Evolutionary conservation across 1,140 invertebrate genomes (phyloP).

Genomic region (Triops longicaudatus): DNA sequence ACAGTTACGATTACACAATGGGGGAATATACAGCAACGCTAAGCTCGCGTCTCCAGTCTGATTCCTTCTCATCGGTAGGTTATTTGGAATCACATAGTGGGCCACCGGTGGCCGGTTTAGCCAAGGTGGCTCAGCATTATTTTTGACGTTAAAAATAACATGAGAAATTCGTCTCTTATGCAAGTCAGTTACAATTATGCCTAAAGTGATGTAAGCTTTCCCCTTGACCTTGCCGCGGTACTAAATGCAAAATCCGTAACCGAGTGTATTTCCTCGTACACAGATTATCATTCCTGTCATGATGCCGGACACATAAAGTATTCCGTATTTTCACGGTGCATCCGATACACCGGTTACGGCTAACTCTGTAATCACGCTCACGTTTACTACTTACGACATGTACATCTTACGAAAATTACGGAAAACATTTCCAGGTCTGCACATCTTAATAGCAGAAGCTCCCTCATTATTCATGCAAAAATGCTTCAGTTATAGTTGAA

Average conservation of each 20-base stretch:
- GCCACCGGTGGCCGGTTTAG: too few relatives aligned
- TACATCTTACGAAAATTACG: neutral
- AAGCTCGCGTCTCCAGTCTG: too few relatives aligned
- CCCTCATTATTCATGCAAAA: neutral
- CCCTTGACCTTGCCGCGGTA: conserved; percentile 5
- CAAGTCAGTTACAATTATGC: neutral
- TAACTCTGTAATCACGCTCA: conserved; percentile 1
- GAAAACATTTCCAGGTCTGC: neutral
- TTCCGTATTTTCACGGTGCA: neutral
- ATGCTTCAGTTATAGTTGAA: too few relatives aligned
- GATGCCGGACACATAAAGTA: neutral
- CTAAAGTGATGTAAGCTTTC: neutral
- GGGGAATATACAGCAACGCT: too few relatives aligned
- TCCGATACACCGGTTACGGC: conserved; percentile 4
- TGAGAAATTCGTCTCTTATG: neutral
- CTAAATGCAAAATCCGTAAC: neutral
- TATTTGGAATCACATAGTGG: too few relatives aligned
- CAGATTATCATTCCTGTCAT: neutral
- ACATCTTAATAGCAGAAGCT: neutral
- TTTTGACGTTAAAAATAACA: too few relatives aligned
- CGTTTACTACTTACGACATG: neutral
- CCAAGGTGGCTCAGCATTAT: too few relatives aligned
- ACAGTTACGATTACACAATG: too few relatives aligned
- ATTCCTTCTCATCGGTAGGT: too few relatives aligned
- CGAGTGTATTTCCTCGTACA: neutral